phyloP scores from a whole-genome alignment of 1,140 invertebrate species.

The Penaeus japonicus region DNA sequence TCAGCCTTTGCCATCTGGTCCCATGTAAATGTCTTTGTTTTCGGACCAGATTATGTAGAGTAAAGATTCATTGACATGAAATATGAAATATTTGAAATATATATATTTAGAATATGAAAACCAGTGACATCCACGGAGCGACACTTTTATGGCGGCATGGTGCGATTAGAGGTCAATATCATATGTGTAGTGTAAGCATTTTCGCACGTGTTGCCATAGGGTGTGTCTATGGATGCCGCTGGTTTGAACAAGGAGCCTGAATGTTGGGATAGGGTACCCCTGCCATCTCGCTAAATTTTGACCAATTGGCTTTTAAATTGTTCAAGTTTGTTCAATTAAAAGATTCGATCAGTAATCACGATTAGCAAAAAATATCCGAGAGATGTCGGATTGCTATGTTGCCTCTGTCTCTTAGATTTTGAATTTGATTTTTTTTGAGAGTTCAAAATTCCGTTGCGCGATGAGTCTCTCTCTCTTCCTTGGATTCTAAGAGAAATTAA shows the following conservation, averaged over 20 bases:
- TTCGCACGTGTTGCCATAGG: not conserved
- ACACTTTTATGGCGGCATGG: conserved; percentile 14
- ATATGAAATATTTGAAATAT: conserved; percentile 15
- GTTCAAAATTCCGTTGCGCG: too few species aligned
- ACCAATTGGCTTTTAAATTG: conserved; percentile 19
- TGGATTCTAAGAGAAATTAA: not conserved
- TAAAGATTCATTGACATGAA: too few species aligned
- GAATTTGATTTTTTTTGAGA: not conserved
- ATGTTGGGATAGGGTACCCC: conserved; percentile 98
- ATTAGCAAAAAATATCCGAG: too few species aligned
- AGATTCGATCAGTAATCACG: not conserved
- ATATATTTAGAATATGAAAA: conserved; percentile 9
- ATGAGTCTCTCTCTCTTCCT: too few species aligned
- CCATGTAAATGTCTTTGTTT: too few species aligned
- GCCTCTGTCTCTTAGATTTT: not conserved
- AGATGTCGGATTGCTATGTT: not conserved
- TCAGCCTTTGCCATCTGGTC: too few species aligned
- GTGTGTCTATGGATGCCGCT: conserved; percentile 48
- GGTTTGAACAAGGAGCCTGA: conserved; percentile 73
- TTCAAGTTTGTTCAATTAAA: not conserved
- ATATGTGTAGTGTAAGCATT: not conserved
- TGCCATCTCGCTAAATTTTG: conserved; percentile 68
- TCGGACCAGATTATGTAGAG: too few species aligned
- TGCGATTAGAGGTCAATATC: too few species aligned
- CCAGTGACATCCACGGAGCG: conserved; percentile 46